Evolutionary conservation across 2,113 vertebrate genomes (phyloP).

Genomic region (Sprattus sprattus): DNA sequence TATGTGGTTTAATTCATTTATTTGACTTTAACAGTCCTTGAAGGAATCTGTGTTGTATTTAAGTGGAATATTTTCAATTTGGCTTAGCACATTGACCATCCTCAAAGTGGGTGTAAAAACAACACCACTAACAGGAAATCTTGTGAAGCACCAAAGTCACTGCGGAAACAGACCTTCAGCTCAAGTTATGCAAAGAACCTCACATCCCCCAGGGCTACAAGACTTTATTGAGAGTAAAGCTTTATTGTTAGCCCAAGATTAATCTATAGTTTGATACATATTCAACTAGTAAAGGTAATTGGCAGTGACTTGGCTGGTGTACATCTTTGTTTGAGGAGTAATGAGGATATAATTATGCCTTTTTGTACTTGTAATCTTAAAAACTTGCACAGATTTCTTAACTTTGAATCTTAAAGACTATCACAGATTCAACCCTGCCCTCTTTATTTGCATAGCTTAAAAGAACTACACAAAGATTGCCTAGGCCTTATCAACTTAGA

Average conservation of each 20-base stretch:
- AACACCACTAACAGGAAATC: constrained; percentile 53
- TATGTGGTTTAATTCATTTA: not conserved
- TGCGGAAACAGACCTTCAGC: constrained; percentile 39
- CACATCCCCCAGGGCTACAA: not conserved
- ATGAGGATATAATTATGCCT: not conserved
- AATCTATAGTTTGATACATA: not conserved
- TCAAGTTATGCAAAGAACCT: constrained; percentile 21
- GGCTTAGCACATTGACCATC: not conserved
- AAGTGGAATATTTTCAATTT: not conserved
- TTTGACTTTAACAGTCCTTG: not conserved
- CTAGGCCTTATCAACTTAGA: not conserved
- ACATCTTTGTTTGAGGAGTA: not conserved
- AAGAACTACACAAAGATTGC: not conserved
- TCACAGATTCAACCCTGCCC: too few relatives aligned
- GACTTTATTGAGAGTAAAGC: not conserved
- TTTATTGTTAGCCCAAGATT: not conserved
- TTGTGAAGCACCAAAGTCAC: constrained; percentile 44
- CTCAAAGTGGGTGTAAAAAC: not conserved
- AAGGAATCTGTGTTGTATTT: not conserved
- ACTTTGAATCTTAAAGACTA: too few relatives aligned
- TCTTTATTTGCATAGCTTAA: not conserved
- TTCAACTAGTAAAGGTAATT: not conserved
- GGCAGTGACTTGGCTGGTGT: not conserved
- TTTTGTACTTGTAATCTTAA: too few relatives aligned
- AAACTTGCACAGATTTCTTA: too few relatives aligned